Evolutionary conservation across 2,113 vertebrate genomes (phyloP).

Genomic region (Hippocampus comes): DNA sequence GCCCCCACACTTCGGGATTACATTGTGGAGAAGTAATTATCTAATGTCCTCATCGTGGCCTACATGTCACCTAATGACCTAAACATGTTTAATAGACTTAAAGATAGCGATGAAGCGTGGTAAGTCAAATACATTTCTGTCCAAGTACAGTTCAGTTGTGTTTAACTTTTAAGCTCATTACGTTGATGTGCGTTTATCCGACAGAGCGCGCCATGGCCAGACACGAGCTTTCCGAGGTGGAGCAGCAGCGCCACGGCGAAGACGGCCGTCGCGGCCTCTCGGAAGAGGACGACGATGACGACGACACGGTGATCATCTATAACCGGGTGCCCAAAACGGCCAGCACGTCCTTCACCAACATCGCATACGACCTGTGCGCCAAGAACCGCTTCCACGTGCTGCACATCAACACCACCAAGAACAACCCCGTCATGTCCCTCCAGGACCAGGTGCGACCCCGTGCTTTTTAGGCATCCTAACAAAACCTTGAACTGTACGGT

Average conservation of each 20-base stretch:
- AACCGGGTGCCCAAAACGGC: constrained; percentile 92
- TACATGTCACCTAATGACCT: neutral
- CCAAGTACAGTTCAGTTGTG: neutral
- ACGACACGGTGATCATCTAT: constrained; percentile 89
- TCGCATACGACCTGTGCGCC: constrained; percentile 65
- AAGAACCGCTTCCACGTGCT: constrained; percentile 66
- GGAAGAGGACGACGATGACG: constrained; percentile 59
- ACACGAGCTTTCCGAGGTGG: constrained; percentile 86
- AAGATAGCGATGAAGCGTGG: no score
- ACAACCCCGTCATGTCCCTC: constrained; percentile 66
- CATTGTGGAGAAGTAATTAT: neutral
- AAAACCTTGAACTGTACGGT: no score
- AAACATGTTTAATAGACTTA: neutral
- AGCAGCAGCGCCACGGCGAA: constrained; percentile 85
- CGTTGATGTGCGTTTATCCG: neutral
- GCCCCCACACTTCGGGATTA: neutral
- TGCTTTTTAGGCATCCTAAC: neutral
- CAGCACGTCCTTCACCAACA: constrained; percentile 83
- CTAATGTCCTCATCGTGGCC: neutral
- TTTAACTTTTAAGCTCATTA: neutral
- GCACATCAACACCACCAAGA: constrained; percentile 69
- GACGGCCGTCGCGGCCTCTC: constrained; percentile 68
- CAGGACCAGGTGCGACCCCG: constrained; percentile 61
- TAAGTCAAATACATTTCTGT: no score
- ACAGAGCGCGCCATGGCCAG: constrained; percentile 88